phyloP scores from a whole-genome alignment of 2,113 vertebrate species.

The Glaucomys volans region DNA sequence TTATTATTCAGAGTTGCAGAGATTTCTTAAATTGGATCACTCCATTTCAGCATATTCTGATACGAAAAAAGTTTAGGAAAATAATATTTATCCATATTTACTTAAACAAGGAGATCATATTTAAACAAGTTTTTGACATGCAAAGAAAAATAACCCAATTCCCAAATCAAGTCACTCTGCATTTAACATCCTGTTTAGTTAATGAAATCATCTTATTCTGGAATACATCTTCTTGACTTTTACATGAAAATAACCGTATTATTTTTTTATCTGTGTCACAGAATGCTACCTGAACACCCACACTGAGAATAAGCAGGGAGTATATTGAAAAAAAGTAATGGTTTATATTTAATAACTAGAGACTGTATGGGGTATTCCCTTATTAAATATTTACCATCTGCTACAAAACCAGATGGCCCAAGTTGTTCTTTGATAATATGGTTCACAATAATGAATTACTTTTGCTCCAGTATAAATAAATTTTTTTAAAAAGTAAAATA shows the following conservation, averaged over 20 bases:
- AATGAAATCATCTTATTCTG: constrained; percentile 71
- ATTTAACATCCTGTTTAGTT: constrained; percentile 67
- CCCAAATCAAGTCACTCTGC: constrained; percentile 22
- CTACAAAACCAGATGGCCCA: constrained; percentile 74
- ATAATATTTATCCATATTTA: constrained; percentile 44
- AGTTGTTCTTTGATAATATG: constrained; percentile 60
- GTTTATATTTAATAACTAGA: constrained; percentile 80
- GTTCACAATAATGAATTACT: constrained; percentile 31
- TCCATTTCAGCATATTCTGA: constrained; percentile 9
- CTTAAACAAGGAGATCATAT: constrained; percentile 46
- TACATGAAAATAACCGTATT: constrained; percentile 68
- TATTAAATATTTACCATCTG: constrained; percentile 83
- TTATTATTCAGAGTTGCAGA: neutral
- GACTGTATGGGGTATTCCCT: constrained; percentile 61
- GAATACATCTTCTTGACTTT: constrained; percentile 72
- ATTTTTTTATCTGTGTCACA: constrained; percentile 54
- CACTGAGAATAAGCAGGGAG: constrained; percentile 64
- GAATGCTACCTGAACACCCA: constrained; percentile 34
- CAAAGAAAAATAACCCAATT: constrained; percentile 53
- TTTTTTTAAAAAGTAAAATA: neutral
- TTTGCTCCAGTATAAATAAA: constrained; percentile 15
- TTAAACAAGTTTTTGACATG: constrained; percentile 57
- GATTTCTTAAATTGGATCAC: neutral
- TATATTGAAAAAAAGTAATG: constrained; percentile 63
- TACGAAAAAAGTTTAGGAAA: neutral